phyloP scores from a whole-genome alignment of 2,888 invertebrate species.

The Diloba caeruleocephala region DNA sequence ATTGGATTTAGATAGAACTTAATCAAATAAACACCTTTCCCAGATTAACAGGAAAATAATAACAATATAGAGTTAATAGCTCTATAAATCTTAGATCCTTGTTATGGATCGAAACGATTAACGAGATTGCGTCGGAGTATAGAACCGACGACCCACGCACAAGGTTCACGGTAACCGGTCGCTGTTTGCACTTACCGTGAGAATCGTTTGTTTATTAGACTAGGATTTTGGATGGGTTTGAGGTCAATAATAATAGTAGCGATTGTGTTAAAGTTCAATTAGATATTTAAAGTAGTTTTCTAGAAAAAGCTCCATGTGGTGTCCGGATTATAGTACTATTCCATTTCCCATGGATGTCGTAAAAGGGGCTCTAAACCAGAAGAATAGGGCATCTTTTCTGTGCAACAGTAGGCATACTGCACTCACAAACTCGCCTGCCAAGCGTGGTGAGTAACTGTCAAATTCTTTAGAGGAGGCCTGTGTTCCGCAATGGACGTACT shows the following conservation, averaged over 20 bases:
- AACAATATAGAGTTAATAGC: constrained; percentile 25
- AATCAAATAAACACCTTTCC: constrained; percentile 27
- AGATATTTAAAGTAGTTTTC: not conserved
- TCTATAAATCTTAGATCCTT: constrained; percentile 39
- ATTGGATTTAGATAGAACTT: not conserved
- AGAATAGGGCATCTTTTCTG: too few species aligned
- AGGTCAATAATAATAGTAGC: not conserved
- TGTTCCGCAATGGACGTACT: too few species aligned
- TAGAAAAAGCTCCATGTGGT: too few species aligned
- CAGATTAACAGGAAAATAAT: constrained; percentile 15
- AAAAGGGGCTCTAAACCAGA: too few species aligned
- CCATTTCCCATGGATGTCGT: too few species aligned
- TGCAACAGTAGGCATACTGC: too few species aligned
- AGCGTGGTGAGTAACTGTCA: too few species aligned
- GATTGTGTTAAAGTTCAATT: not conserved
- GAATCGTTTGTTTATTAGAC: constrained; percentile 19
- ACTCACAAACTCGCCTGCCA: too few species aligned
- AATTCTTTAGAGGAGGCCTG: too few species aligned
- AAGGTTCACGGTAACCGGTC: constrained; percentile 35
- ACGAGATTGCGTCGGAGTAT: constrained; percentile 41
- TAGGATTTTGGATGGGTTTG: constrained; percentile 1
- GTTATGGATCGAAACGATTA: constrained; percentile 46
- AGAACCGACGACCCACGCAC: constrained; percentile 37
- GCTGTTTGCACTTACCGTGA: constrained; percentile 37
- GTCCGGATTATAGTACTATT: too few species aligned